A percentile compares a stretch with the other conserved stretches of the same genome.
These are phyloP conservation scores for Sylvilagus bachmani DNA, from an alignment of 2,113 vertebrate species.

Conservation along the genomic window DNA sequence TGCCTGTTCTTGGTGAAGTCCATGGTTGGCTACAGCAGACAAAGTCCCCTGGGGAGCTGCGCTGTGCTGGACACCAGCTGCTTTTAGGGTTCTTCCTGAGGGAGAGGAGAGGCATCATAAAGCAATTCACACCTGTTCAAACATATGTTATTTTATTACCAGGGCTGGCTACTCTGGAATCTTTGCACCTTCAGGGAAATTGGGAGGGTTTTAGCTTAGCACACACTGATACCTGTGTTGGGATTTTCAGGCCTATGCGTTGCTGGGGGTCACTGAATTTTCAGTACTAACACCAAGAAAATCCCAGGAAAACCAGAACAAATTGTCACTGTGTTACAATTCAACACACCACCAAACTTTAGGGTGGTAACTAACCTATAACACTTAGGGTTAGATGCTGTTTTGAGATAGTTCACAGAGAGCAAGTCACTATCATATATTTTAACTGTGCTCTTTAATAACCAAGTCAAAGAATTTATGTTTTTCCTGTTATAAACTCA, in stretches of 20 bases:
- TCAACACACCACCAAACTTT: neutral
- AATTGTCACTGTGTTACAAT: neutral
- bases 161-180: neutral
- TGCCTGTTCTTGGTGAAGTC: neutral
- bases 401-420: neutral
- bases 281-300: neutral
- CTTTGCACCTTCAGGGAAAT: neutral
- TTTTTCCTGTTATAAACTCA: neutral
- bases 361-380: neutral
- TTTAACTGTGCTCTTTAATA: neutral
- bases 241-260: neutral
- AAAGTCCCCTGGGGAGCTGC: neutral
- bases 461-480: neutral
- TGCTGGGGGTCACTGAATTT: neutral
- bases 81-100: neutral
- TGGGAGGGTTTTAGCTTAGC: neutral
- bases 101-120: neutral
- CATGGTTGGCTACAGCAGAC: neutral
- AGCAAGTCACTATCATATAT: neutral
- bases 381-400: neutral
- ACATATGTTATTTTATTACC: neutral
- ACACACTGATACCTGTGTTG: neutral
- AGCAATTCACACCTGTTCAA: neutral
- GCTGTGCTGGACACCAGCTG: neutral
- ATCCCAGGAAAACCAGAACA: neutral